Percentiles rank a stretch among this genome's conserved stretches.
Conservation (phyloP, 2,113 vertebrate species). For the Epinephelus cyanopodus region DNA sequence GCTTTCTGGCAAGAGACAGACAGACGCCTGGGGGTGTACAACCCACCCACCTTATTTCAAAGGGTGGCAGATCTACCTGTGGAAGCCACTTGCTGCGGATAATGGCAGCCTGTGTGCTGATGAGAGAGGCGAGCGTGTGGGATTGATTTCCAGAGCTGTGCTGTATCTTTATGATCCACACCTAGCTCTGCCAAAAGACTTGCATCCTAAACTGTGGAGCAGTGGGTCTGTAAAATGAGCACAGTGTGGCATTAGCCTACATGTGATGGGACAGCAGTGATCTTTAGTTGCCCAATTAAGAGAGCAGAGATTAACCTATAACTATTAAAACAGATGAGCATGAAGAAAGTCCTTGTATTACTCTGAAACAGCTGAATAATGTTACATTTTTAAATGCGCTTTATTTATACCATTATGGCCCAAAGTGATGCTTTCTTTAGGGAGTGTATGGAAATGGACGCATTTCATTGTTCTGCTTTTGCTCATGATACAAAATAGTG, state of each 20-base stretch:
- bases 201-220: conserved; percentile 44
- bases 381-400: neutral
- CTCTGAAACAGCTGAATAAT: neutral
- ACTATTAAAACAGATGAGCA: conserved; percentile 3
- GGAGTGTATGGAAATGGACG: neutral
- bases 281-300: conserved; percentile 21
- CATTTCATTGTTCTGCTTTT: neutral
- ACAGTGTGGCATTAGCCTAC: conserved; percentile 22
- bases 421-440: neutral
- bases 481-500: neutral
- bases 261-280: conserved; percentile 11
- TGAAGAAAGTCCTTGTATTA: neutral
- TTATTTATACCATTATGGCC: neutral
- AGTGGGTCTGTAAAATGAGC: conserved; percentile 50
- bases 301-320: conserved; percentile 6
- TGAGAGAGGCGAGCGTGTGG: conserved; percentile 58
- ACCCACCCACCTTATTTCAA: conserved; percentile 77
- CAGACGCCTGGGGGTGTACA: conserved; percentile 78
- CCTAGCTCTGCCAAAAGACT: conserved; percentile 46
- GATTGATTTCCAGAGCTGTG: conserved; percentile 74
- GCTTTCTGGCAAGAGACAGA: conserved; percentile 83
- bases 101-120: conserved; percentile 76
- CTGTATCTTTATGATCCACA: conserved; percentile 63
- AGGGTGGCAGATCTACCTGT: conserved; percentile 75
- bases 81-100: conserved; percentile 70